phyloP scores from a whole-genome alignment of 1,140 invertebrate genomes.

The Drosophila bipectinata region DNA sequence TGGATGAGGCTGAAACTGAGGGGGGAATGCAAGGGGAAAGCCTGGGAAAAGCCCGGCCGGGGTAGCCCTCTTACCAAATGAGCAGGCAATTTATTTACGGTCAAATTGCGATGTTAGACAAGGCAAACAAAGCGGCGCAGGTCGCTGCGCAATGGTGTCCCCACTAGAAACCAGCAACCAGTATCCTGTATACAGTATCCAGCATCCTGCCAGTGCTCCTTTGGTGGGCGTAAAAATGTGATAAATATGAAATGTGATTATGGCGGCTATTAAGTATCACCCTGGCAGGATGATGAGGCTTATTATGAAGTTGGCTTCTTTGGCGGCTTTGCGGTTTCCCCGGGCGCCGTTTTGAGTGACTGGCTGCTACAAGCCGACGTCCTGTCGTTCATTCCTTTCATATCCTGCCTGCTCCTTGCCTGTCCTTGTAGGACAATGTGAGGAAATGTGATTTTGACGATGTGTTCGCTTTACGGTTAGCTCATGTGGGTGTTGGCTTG shows the following conservation, averaged over 20 bases:
- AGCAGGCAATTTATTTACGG: constrained; percentile 82
- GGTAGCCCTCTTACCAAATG: constrained; percentile 65
- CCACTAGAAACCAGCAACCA: not conserved
- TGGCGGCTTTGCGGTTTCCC: constrained; percentile 55
- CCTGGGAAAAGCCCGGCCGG: not conserved
- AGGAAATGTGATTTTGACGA: constrained; percentile 82
- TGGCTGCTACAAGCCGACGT: constrained; percentile 34
- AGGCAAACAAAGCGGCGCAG: constrained; percentile 67
- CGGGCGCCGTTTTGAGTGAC: constrained; percentile 76
- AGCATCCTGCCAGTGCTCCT: constrained; percentile 2
- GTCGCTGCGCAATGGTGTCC: constrained; percentile 29
- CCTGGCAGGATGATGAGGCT: constrained; percentile 60
- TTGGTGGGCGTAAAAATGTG: constrained; percentile 81
- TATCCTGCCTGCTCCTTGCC: not conserved
- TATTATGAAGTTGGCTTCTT: constrained; percentile 73
- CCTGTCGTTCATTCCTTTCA: constrained; percentile 7
- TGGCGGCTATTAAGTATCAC: constrained; percentile 74
- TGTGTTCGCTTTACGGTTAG: constrained; percentile 73
- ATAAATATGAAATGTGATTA: constrained; percentile 84
- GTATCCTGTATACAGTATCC: not conserved
- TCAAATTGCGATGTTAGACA: constrained; percentile 80
- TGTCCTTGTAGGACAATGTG: constrained; percentile 33
- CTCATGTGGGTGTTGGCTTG: constrained; percentile 23
- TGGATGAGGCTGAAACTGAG: constrained; percentile 5
- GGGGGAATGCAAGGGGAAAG: too few species aligned